A percentile compares a stretch with the other conserved stretches of the same genome.
Evolutionary conservation across 2,113 vertebrate genomes (phyloP).

Genomic region (Lasiurus borealis): DNA sequence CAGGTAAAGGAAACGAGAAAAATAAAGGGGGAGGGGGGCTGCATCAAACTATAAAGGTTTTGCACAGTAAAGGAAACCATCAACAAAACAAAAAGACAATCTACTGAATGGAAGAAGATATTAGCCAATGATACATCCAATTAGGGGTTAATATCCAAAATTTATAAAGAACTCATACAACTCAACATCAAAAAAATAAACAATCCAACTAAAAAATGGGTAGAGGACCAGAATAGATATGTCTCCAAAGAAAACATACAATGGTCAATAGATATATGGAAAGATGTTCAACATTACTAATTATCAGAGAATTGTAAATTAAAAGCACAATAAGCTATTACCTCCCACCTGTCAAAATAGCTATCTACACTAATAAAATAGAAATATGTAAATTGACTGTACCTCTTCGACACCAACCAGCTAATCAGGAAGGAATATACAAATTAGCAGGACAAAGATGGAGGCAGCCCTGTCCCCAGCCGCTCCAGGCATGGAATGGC

Average conservation of each 20-base stretch:
- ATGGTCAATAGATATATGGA: background rate
- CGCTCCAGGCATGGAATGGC: too few relatives aligned
- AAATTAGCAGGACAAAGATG: too few relatives aligned
- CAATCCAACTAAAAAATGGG: background rate
- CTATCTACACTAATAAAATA: too few relatives aligned
- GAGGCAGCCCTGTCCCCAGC: too few relatives aligned
- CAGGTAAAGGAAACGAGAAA: background rate
- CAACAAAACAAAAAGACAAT: background rate
- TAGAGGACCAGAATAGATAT: background rate
- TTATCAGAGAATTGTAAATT: background rate
- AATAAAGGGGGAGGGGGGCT: background rate
- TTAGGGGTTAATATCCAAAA: background rate
- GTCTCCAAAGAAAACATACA: background rate
- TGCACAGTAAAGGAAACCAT: background rate
- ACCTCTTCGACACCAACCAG: too few relatives aligned
- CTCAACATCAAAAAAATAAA: background rate
- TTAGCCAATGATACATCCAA: background rate
- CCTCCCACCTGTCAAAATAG: background rate
- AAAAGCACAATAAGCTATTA: background rate
- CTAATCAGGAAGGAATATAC: too few relatives aligned
- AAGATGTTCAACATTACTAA: background rate
- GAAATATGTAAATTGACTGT: too few relatives aligned
- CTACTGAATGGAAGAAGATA: background rate
- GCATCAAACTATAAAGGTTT: background rate
- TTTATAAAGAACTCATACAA: background rate